Evolutionary conservation across 2,113 vertebrate genomes (phyloP), one percentile per base, ranked within the genome.

Genomic region (Labeo rohita): DNA sequence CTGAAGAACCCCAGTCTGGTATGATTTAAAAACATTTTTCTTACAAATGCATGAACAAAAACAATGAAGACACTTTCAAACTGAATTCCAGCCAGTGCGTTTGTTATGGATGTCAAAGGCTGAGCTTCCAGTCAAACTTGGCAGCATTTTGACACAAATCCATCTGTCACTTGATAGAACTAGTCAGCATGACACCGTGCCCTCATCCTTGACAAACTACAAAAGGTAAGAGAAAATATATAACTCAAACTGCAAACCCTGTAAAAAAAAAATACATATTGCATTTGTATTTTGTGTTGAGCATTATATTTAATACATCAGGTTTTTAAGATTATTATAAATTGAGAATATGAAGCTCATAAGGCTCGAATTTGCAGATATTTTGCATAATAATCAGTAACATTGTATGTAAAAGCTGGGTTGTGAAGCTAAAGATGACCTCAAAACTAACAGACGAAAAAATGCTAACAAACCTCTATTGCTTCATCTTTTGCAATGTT

Each of bases 51-150:
- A 43, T 43, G 49, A 54, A 77, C 3, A 50, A 16, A 16, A 77
- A 16, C 23, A 52, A 10, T 36, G 28, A 18, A 76, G 13, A 23
- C 8, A 13, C 36, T 70, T 52, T 76, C 49, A 3, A 54, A 28
- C 12, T 2, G 6, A 18, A 43, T 11, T 72, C 39, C 39, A 21
- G 39, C 4, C 8, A 77, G 11, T 16, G 75, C 3, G 10, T 72
- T 45, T 72, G 68, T 72, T 72, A 16, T 43, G 9, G 68, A 72
- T 74, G 72, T 74, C 72, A 77, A 52, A 34, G n/a, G n/a, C 23
- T 34, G 74, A 12, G 72, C 72, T 49, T 74, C 6, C 45, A 74
- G 45, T 74, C 45, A 49, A 74, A 74, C 45, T 73, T 18, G 1
- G 72, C 72, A 13, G 72, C 7, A 49, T 74, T 49, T 74, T 49